phyloP scores from a whole-genome alignment of 1,140 invertebrate species.

The Ericerus pela region DNA sequence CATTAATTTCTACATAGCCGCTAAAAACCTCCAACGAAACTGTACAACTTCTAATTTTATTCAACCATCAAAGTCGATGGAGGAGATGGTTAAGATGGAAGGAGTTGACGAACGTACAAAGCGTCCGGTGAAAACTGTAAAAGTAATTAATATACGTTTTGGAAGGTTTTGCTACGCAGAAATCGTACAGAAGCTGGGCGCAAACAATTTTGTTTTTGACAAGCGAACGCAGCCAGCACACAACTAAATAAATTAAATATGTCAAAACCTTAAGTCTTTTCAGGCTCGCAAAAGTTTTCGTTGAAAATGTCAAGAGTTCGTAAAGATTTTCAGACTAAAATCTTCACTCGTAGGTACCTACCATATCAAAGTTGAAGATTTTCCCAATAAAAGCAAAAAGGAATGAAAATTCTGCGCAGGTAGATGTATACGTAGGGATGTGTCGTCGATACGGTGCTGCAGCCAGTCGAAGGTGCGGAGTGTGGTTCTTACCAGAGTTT shows the following conservation, averaged over 20 bases:
- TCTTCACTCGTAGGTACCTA: background rate
- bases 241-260: slow-evolving; percentile 4
- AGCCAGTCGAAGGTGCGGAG: background rate
- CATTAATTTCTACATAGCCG: too few species aligned
- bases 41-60: too few species aligned
- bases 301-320: slow-evolving; percentile 8
- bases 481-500: background rate
- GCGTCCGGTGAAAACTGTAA: too few species aligned
- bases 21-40: too few species aligned
- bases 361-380: background rate
- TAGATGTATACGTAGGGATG: slow-evolving; percentile 3
- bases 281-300: background rate
- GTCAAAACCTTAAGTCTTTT: slow-evolving; percentile 11
- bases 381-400: background rate
- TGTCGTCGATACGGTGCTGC: background rate
- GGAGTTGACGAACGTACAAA: too few species aligned
- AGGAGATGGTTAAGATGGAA: too few species aligned
- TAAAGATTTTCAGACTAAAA: background rate
- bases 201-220: slow-evolving; percentile 8
- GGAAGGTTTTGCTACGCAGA: too few species aligned
- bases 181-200: too few species aligned
- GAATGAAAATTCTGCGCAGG: too few species aligned
- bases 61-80: too few species aligned
- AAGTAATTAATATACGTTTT: too few species aligned
- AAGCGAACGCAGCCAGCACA: too few species aligned